phyloP scores from a whole-genome alignment of 2,113 vertebrate genomes.

The Chionis minor region DNA sequence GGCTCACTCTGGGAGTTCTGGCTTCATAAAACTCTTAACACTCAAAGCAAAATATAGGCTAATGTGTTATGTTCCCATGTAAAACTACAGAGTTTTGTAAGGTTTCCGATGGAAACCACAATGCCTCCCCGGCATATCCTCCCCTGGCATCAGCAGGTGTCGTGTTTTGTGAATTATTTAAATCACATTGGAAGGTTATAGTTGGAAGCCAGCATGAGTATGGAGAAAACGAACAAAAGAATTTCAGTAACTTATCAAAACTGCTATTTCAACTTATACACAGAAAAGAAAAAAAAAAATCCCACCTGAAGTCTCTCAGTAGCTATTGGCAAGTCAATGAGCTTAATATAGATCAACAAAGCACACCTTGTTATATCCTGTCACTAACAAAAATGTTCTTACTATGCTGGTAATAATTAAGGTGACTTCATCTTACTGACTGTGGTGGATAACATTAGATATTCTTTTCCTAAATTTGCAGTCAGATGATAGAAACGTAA shows the following conservation, averaged over 20 bases:
- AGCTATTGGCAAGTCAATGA: neutral
- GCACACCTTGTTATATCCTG: neutral
- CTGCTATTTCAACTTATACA: neutral
- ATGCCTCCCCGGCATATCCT: neutral
- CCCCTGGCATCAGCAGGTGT: slow-evolving; percentile 40
- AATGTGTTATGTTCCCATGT: slow-evolving; percentile 9
- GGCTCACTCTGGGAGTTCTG: neutral
- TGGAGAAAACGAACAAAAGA: neutral
- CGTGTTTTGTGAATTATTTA: slow-evolving; percentile 24
- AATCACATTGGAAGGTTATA: neutral
- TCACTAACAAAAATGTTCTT: neutral
- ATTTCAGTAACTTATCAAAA: neutral
- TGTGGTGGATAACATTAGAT: neutral
- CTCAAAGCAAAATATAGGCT: neutral
- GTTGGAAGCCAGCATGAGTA: slow-evolving; percentile 10
- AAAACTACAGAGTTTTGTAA: slow-evolving; percentile 13
- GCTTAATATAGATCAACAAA: slow-evolving; percentile 12
- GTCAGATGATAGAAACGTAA: neutral
- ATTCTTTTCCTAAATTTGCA: neutral
- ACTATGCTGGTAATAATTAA: neutral
- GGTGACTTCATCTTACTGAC: neutral
- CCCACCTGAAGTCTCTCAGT: neutral
- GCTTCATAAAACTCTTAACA: neutral
- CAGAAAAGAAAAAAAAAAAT: neutral
- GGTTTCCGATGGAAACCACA: slow-evolving; percentile 31